A percentile compares a stretch with the other conserved stretches of the same genome.
Evolutionary conservation across 2,888 invertebrate species (phyloP).

Genomic region (Micoletzkya japonica): DNA sequence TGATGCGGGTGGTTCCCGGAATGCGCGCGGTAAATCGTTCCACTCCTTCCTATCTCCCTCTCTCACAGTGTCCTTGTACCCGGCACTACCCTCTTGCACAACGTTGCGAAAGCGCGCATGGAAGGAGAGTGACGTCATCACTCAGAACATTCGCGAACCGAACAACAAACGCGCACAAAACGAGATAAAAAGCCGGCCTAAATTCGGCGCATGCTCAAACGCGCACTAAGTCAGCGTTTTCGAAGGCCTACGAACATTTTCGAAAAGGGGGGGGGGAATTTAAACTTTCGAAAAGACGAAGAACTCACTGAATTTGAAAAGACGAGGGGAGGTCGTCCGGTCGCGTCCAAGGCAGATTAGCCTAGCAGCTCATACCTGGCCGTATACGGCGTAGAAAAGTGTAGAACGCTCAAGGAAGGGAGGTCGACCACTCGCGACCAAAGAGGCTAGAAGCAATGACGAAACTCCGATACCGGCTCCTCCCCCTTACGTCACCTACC

Average conservation of each 20-base stretch:
- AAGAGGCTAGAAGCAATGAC: conserved; percentile 22
- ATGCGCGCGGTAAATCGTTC: no score
- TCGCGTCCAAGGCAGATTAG: conserved; percentile 2
- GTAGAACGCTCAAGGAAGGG: neutral
- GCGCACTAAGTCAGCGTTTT: neutral
- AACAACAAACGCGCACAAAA: neutral
- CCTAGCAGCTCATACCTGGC: conserved; percentile 21
- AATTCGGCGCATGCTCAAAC: no score
- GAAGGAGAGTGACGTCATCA: conserved; percentile 10
- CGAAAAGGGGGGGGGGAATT: no score
- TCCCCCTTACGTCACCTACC: neutral
- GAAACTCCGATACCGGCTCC: neutral
- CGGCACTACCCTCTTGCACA: neutral
- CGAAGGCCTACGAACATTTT: neutral
- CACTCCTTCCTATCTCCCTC: no score
- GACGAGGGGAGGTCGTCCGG: conserved; percentile 12
- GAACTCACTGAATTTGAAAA: conserved; percentile 18
- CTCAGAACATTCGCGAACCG: neutral
- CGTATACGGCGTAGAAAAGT: neutral
- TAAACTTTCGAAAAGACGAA: neutral
- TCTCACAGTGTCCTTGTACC: neutral
- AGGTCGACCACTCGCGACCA: conserved; percentile 28
- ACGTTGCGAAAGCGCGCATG: neutral
- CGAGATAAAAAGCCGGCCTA: neutral
- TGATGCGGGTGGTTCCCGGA: no score